A percentile compares a stretch with the other conserved stretches of the same genome.
Evolutionary conservation across 2,113 vertebrate species (phyloP).

Genomic region (Equus przewalskii): DNA sequence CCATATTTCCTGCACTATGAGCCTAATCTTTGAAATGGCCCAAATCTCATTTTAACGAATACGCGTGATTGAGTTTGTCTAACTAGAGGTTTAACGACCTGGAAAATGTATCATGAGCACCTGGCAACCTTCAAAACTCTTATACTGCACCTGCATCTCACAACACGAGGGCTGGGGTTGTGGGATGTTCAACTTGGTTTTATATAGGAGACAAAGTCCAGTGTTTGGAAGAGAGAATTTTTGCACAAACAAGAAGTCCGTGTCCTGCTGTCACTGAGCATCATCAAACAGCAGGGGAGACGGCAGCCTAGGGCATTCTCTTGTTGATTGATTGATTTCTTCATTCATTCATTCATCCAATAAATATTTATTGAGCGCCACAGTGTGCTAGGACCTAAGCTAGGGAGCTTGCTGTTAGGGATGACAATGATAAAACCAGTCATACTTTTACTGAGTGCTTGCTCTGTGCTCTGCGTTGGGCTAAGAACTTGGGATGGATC

Average conservation of each 20-base stretch:
- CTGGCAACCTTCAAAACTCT: slow-evolving; percentile 75
- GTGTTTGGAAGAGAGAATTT: not conserved
- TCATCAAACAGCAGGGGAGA: not conserved
- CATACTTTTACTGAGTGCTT: not conserved
- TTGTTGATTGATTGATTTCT: not conserved
- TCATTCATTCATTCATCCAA: not conserved
- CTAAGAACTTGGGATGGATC: not conserved
- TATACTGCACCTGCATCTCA: not conserved
- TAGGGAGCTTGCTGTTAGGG: not conserved
- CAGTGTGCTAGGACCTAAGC: not conserved
- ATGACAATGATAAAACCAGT: not conserved
- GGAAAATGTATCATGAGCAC: slow-evolving; percentile 80
- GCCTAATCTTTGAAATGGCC: slow-evolving; percentile 78
- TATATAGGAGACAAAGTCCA: not conserved
- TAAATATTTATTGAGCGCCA: not conserved
- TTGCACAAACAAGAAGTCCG: not conserved
- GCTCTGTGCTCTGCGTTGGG: too few relatives aligned
- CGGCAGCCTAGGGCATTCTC: not conserved
- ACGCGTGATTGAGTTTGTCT: slow-evolving; percentile 82
- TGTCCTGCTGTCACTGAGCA: not conserved
- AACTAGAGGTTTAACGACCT: slow-evolving; percentile 85
- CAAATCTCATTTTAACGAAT: slow-evolving; percentile 82
- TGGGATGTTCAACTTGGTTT: not conserved
- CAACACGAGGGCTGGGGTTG: not conserved
- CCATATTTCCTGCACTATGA: slow-evolving; percentile 72